Base-by-base conservation (phyloP, 2,888 invertebrate genomes). In the Cerceris rybyensis region DNA sequence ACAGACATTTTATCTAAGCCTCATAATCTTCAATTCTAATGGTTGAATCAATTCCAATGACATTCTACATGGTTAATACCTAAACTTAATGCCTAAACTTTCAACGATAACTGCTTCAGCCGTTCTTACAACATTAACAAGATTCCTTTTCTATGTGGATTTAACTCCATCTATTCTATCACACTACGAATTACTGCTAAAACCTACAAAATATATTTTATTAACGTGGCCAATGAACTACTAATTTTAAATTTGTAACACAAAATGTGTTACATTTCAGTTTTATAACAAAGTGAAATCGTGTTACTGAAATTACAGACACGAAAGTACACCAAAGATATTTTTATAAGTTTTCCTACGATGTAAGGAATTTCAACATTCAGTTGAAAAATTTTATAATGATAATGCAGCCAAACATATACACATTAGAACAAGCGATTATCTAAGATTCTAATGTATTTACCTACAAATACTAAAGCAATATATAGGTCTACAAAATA, bases 401-500 rank as follows among this genome's bases (percentile, higher is more conserved):
- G 58, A 69, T 66, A 52, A 70, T 61, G 70, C 59, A 70, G 70
- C 81, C 84, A 84, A 70, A 83, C 64, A 50, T 50, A 52, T 7
- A 50, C n/a, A 66, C 28, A 28, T 28, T 28, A 2, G 28, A 28
- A 28, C 66, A 83, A 77, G 75, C 78, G 65, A 77, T 69, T 80
- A 57, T 52, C 60, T 70, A 63, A 71, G 0, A 58, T 49, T 72
- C 66, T 81, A 78, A 54, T 73, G n/a, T 54, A 65, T 65, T 46
- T 74, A 74, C 67, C 43, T 46, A 69, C 61, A 50, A 28, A 9
- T 49, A 49, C 58, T 69, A 69, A 68, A 42, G 73, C 57, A 68
- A 46, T 39, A 57, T 66, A 57, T 43, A 14, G 52, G 42, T 11
- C 50, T 57, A 55, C 42, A 70, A 71, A 42, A 28, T 28, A 28